These are phyloP conservation scores for Sinocyclocheilus anshuiensis DNA, from an alignment of 2,113 vertebrate genomes.

Conservation along the genomic window DNA sequence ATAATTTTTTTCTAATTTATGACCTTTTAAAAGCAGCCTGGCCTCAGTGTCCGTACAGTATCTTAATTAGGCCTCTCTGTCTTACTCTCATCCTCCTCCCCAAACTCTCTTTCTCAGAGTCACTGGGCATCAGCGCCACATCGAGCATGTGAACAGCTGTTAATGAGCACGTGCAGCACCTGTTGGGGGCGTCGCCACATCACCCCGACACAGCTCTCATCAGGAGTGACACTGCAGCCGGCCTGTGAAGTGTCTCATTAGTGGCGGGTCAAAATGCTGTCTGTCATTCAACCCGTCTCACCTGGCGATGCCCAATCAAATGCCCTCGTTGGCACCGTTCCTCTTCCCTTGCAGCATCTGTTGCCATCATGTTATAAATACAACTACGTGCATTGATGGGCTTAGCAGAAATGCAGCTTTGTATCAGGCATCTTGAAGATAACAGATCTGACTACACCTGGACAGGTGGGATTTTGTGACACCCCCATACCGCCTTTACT, in stretches of 20 bases:
- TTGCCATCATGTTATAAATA: neutral
- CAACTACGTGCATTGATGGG: neutral
- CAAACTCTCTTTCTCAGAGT: slow-evolving; percentile 14
- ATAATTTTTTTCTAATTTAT: neutral
- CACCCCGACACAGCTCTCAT: slow-evolving; percentile 29
- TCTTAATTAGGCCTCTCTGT: neutral
- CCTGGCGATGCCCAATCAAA: neutral
- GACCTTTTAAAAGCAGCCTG: neutral
- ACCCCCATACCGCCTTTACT: neutral
- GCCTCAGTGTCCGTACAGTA: neutral
- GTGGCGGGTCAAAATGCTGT: slow-evolving; percentile 40
- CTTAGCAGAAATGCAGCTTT: neutral
- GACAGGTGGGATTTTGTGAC: slow-evolving; percentile 1
- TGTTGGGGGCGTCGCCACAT: slow-evolving; percentile 35
- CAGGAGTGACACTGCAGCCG: slow-evolving; percentile 19
- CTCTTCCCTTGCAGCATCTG: neutral
- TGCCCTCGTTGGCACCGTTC: neutral
- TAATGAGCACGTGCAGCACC: slow-evolving; percentile 43
- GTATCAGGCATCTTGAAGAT: neutral
- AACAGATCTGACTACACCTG: neutral
- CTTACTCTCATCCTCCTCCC: neutral
- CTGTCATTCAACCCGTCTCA: slow-evolving; percentile 37
- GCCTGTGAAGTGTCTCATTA: slow-evolving; percentile 44
- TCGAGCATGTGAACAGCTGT: slow-evolving; percentile 12
- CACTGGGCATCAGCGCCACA: neutral